phyloP scores from a whole-genome alignment of 2,888 invertebrate genomes.

The Melanophora roralis region DNA sequence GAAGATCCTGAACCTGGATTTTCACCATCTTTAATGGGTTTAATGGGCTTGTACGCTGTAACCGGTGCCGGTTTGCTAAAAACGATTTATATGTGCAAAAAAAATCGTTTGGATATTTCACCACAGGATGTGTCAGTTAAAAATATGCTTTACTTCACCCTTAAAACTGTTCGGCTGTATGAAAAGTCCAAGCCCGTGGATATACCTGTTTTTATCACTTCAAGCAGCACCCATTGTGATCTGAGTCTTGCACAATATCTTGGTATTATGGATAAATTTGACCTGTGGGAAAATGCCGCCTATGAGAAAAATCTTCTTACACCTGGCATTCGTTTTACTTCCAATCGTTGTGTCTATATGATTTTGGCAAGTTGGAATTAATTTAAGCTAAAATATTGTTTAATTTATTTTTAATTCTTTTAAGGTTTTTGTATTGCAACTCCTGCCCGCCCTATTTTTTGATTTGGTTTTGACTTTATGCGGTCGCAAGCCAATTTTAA shows the following conservation, averaged over 20 bases:
- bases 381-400: not conserved
- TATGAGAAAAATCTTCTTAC: constrained; percentile 58
- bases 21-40: constrained; percentile 69
- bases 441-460: constrained; percentile 68
- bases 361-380: constrained; percentile 43
- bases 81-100: constrained; percentile 63
- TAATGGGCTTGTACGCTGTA: constrained; percentile 69
- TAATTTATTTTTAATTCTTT: not conserved
- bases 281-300: constrained; percentile 42
- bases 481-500: constrained; percentile 66
- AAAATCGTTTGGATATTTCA: constrained; percentile 67
- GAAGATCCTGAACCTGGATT: constrained; percentile 70
- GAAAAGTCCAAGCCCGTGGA: not conserved
- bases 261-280: not conserved
- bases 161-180: constrained; percentile 29
- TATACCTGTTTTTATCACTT: constrained; percentile 48
- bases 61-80: constrained; percentile 70
- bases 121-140: constrained; percentile 70
- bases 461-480: constrained; percentile 65
- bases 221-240: constrained; percentile 7
- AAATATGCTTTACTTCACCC: constrained; percentile 62
- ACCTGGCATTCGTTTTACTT: constrained; percentile 35
- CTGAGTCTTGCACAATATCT: not conserved
- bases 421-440: constrained; percentile 66
- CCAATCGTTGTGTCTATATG: constrained; percentile 46